Base-by-base conservation (phyloP, 2,888 invertebrate species). In the Drosophila aldrichi region DNA sequence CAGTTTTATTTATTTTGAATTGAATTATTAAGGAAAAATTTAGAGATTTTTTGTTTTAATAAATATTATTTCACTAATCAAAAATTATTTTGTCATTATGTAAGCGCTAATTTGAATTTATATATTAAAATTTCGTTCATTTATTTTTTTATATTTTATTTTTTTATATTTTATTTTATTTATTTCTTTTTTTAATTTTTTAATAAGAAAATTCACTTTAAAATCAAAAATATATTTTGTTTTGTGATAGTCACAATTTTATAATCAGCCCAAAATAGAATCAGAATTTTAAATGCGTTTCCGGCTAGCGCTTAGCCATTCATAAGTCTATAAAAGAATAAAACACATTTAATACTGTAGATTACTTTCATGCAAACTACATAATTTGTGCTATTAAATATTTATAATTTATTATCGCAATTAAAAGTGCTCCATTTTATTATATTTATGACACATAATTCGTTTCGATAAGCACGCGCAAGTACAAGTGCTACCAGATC, bases 371-470 rank as follows among this genome's bases (percentile, higher is more conserved):
- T 18, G 4, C 18, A 18, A 46, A 46, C 22, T 25, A 46, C 22
- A 22, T 46, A 16, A 25, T 46, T 46, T 46, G 1, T 1, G 29
- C n/a, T 48, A 48, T 41, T 34, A 12, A 55, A 20, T 41, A 12
- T 22, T 7, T 3, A 16, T 16, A 16, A 9, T 20, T 55, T 41
- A 12, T n/a, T 9, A 18, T 12, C 29, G 18, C 48, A 32, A 16
- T 48, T 51, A 34, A 34, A 51, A 14, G 5, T 34, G 34, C 20
- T 16, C 51, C 5, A 36, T 36, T 16, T 20, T 22, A 22, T 38
- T 25, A 22, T 38, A 54, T 58, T n/a, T 36, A 34, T 57, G 41
- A 49, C 38, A 29, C 25, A 48, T 16, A 16, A 34, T 41, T 10
- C 12, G 20, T 7, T 36, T 41, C 49, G n/a, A 18, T 12, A 38